A percentile compares a stretch with the other conserved stretches of the same genome.
These are phyloP conservation scores for Pygoscelis adeliae DNA, from an alignment of 2,113 vertebrate genomes.

Conservation along the genomic window DNA sequence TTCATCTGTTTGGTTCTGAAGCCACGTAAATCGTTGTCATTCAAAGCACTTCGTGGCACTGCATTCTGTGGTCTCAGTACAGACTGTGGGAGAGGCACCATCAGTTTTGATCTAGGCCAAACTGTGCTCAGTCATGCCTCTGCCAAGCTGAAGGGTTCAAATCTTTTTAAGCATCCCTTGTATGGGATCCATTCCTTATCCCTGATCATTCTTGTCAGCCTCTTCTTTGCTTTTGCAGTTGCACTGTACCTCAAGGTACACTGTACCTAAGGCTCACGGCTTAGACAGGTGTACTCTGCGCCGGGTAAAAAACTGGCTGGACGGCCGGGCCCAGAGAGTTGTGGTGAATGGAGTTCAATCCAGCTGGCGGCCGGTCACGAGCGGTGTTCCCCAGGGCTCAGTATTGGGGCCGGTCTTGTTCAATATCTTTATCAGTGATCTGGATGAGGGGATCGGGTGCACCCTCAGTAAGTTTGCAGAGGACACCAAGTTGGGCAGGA, in stretches of 20 bases:
- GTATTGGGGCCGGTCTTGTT: no score
- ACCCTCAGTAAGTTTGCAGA: no score
- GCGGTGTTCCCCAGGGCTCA: no score
- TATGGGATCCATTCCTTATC: not conserved
- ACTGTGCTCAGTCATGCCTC: not conserved
- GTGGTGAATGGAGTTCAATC: no score
- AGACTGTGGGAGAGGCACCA: not conserved
- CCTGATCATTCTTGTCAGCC: not conserved
- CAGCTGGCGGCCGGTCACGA: no score
- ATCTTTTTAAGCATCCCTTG: not conserved
- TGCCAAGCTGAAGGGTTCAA: not conserved
- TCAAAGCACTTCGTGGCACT: not conserved
- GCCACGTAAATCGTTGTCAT: accelerated
- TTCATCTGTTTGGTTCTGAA: not conserved
- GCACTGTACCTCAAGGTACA: not conserved
- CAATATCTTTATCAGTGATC: no score
- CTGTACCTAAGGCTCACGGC: no score
- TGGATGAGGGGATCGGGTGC: no score
- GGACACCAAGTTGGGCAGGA: no score
- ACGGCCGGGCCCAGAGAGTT: no score
- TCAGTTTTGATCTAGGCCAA: not conserved
- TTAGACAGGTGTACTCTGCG: no score
- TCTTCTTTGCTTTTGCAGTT: not conserved
- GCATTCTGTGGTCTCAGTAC: not conserved
- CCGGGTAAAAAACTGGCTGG: no score